Base-by-base conservation (phyloP, 2,888 invertebrate species). In the Diplolepis rosae region DNA sequence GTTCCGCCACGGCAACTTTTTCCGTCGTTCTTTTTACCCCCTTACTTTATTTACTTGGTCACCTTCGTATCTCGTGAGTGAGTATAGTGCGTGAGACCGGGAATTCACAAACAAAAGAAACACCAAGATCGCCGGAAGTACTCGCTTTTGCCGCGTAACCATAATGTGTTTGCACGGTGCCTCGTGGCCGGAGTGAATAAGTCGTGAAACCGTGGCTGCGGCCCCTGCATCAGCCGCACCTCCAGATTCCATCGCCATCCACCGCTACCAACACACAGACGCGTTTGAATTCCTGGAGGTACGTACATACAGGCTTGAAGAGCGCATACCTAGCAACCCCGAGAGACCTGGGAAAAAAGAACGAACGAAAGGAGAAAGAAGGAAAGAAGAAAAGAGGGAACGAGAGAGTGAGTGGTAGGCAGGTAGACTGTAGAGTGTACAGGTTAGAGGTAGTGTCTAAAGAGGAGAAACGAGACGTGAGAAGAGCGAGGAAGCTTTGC, bases 191-290 rank as follows among this genome's bases (percentile, higher is more conserved):
- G 50, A 68, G 70, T 66, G 72, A 77, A 76, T 72, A 74, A 71
- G 70, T 72, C 66, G 72, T 66, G 75, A 72, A 75, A 76, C n/a
- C n/a, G n/a, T n/a, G n/a, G 73, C 70, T 73, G 56, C 73, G 74
- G 72, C 68, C 75, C 71, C 71, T 68, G 28, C 68, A 69, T 65
- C 68, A 72, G 80, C 84, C 84, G 84, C 85, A 83, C 85, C 85
- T 85, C 82, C 79, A 79, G 79, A 84, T 84, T 84, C 84, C 85
- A 81, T n/a, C n/a, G n/a, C n/a, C n/a, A n/a, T n/a, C n/a, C n/a
- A 71, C 77, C 76, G 77, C 48, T 77, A 82, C 79, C 83, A 78
- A 80, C 77, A 75, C 79, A 73, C 70, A 42, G 67, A 73, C 72
- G 70, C 61, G 70, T 69, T 61, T 74, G 71, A 74, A 77, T 75